Base-by-base conservation (phyloP, 2,888 invertebrate genomes). In the Aporophyla lueneburgensis region DNA sequence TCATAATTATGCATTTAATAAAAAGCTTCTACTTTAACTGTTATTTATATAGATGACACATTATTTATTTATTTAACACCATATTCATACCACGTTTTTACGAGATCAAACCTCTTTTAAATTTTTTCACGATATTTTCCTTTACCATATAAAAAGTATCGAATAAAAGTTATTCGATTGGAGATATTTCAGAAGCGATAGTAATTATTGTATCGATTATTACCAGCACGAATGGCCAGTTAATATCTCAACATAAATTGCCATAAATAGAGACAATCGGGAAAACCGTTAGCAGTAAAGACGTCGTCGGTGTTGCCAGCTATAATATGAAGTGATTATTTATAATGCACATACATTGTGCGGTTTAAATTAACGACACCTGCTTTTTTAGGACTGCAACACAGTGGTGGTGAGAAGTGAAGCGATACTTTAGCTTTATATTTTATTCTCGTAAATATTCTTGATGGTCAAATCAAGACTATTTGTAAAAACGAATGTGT, bases 321-420 rank as follows among this genome's bases (percentile, higher is more conserved):
- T 89, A 89, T 89, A 88, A 88, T 91, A 88, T 91, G 87, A 90
- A 89, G 89, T 87, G 88, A 89, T 92, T 93, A 92, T 92, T 92
- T 91, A 90, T 91, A 89, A 88, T 88, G 67, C 76, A 72, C 74
- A 88, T 88, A 91, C 87, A 89, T 88, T 91, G 91, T 90, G 85
- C 86, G 91, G 89, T 89, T 92, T 93, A 93, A 93, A 92, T 93
- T 93, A 93, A 92, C 91, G 89, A 90, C 93, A 94, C 93, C 87
- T 88, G 87, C 74, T 76, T 61, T 9, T 7, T 56, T 27, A 74
- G 5, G 77, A 0, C 16, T 24, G 73, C 54, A 0, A 2, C 2
- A 27, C 16, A 81, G 46, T 71, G 6, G 0, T 40, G 0, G 33
- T 27, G 53, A 54, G 3, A 49, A 62, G 74, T 68, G 43, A 78